Evolutionary conservation across 2,797 vertebrate genomes (phyloP), one percentile per base, ranked within the genome.

Genomic region (Paramormyrops hopkinsi): DNA sequence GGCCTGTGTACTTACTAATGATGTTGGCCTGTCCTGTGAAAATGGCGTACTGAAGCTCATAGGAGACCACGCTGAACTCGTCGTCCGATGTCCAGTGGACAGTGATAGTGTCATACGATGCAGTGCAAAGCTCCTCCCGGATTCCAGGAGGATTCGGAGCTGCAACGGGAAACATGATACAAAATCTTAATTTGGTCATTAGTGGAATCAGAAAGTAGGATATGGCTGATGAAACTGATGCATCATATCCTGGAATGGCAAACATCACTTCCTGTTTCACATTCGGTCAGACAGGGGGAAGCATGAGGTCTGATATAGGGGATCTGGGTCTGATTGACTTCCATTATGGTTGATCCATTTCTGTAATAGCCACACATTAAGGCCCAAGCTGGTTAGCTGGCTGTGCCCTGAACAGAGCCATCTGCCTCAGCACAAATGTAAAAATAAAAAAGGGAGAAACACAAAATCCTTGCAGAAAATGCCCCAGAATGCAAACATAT

Each of bases 51-150:
- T 99, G 99, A 33, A 99, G 96, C 92, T 99, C 99, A 0, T 99
- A 99, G 0, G 98, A 99, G 46, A 98, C 97, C 56, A 99, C 98
- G 2, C 97, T 97, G 94, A 99, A 99, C 92, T 99, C 99, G 87
- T 99, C 98, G 51, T 99, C 99, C 0, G 98, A 97, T 0, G 97
- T 98, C 99, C 99, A 99, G 93, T 99, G 98, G 87, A 99, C 99
- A 0, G 98, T 99, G 93, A 99, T 99, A 1, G 98, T 99, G 93
- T 99, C 99, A 62, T 98, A 98, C 0, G 98, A 99, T 56, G 99
- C 99, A 0, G 98, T 99, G 90, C 98, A 99, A 88, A 99, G 96
- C 93, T 99, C 98, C 95, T 98, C 98, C n/a, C 98, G 96, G 93
- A 99, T 99, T 87, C 95, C 95, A 22, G 99, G 97, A 33, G 98